Base-by-base conservation (phyloP, 2,888 invertebrate species). In the Leptodirus hochenwartii region DNA sequence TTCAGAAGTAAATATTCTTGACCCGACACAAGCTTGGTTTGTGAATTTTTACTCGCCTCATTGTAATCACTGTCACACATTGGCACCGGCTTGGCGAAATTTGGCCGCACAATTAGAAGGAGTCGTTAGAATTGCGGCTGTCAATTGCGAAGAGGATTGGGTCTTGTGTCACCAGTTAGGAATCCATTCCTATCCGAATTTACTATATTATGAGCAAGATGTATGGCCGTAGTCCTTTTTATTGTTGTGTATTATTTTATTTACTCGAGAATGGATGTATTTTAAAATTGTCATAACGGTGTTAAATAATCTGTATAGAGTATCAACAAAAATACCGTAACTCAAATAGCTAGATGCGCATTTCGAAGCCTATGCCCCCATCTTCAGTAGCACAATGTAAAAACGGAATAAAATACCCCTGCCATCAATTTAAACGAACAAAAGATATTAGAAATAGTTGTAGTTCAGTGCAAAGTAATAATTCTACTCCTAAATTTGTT, bases 71-170 rank as follows among this genome's bases (percentile, higher is more conserved):
- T 88, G 87, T 47, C 84, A 85, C 49, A 66, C 66, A 37, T 57
- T 87, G 40, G 82, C 80, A 2, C 80, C 84, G 5, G 64, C 68
- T 52, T 88, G 87, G 87, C 66, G 82, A 33, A 69, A 70, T 46
- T 50, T 88, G 34, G 81, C 84, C 8, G 62, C 67, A 41, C 66
- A 75, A 42, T 62, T 85, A 37, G 75, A 80, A 46, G 84, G 81
- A 29, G 77, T 82, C 33, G 67, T 82, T 45, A 58, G 67, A 52
- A 42, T 88, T 30, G 87, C 74, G 17, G 85, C 84, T 17, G 80
- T 88, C 0, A 87, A 88, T 51, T 88, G 87, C 54, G 79, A 78
- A 55, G 81, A 84, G 49, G 79, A 85, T 46, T 79, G 75, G 59
- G 59, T 64, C 24, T 60, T 87, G 36, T 88, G 88, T 53, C 64